Evolutionary conservation across 2,888 invertebrate species (phyloP), one percentile per base, ranked within the genome.

Genomic region (Pseudeuparius sepicola): DNA sequence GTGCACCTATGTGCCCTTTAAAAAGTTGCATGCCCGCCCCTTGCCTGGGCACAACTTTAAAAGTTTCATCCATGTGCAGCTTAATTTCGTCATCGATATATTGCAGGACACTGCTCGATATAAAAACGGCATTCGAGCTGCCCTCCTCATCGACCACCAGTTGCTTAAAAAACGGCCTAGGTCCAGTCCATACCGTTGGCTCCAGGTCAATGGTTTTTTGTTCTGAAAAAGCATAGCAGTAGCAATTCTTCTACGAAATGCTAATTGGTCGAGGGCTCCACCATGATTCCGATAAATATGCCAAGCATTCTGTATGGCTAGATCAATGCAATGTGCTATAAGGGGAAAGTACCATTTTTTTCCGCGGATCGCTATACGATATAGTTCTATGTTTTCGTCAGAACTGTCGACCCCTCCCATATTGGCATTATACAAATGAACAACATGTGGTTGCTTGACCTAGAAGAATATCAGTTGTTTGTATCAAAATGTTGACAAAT

Each of bases 331-430:
- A 24, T 53, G 48, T 7, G 35, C 10, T n/a, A 52, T 32, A n/a
- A 52, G 36, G 4, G 51, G 43, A 38, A 53, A 48, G 29, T 54
- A 52, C 47, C 49, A 51, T 31, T 52, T 54, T 37, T 51, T 52
- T 10, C 51, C 49, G 13, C 50, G 4, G n/a, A 35, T 39, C 5
- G 18, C 4, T 2, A 23, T 14, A 11, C 40, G 29, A 33, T 52
- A 52, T n/a, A 48, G 24, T 30, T 41, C 38, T 3, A 54, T 44
- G 26, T 50, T 53, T 34, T 53, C 46, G 34, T 53, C 51, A 14
- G 38, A 30, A 5, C 46, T 28, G 33, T 52, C 47, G 9, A 47
- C 48, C 10, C 48, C 48, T n/a, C 46, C 50, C 51, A 53, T 53
- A 37, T 46, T 39, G 4, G 31, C 13, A 37, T 49, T 49, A 31